Evolutionary conservation across 92 coral and sea anemone genomes (phyloP).

Genomic region (Blastomussa wellsi): DNA sequence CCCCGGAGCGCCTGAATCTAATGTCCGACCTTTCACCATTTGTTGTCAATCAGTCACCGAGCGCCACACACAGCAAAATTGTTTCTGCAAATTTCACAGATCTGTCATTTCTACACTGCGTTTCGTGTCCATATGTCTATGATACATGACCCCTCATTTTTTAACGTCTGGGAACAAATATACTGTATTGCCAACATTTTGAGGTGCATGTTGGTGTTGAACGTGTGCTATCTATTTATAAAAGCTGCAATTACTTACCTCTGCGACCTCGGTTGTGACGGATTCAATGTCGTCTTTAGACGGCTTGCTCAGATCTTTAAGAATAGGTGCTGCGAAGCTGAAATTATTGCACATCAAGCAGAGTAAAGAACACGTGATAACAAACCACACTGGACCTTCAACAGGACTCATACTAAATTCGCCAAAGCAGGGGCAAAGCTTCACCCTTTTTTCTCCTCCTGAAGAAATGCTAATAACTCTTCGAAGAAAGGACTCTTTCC

Average conservation of each 20-base stretch:
- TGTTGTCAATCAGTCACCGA: no score
- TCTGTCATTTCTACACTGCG: no score
- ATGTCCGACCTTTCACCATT: no score
- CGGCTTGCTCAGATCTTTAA: background rate
- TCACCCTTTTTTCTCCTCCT: background rate
- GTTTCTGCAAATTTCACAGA: no score
- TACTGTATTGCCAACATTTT: background rate
- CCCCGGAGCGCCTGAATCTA: no score
- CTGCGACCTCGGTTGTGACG: background rate
- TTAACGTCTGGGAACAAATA: no score
- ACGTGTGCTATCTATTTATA: background rate
- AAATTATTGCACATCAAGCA: background rate
- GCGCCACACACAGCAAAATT: no score
- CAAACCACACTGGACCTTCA: background rate
- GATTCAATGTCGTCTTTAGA: background rate
- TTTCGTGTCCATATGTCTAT: no score
- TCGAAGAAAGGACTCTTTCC: background rate
- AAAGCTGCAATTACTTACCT: background rate
- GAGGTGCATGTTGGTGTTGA: background rate
- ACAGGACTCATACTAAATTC: background rate
- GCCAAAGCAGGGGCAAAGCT: background rate
- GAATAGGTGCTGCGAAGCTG: background rate
- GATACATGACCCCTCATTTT: no score
- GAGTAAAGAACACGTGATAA: slow-evolving; percentile 1
- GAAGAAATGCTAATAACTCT: background rate